Evolutionary conservation across 2,797 vertebrate genomes (phyloP).

Genomic region (Hippoglossus hippoglossus): DNA sequence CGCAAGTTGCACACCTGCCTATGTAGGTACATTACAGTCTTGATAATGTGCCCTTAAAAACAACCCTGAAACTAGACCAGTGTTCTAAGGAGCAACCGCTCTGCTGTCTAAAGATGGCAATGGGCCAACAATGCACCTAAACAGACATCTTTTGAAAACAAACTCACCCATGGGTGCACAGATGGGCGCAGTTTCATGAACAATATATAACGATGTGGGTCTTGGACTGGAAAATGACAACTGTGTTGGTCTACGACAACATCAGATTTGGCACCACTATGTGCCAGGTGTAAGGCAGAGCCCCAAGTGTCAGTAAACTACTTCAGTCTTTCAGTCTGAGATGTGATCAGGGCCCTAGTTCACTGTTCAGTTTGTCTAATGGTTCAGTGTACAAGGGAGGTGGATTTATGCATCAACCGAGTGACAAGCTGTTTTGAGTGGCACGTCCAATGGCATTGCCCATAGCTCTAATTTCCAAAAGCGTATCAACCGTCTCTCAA

Average conservation of each 20-base stretch:
- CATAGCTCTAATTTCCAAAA: slow-evolving; percentile 56
- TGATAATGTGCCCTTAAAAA: too few relatives aligned
- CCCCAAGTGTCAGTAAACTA: slow-evolving; percentile 44
- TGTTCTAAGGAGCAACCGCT: too few relatives aligned
- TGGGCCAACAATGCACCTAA: too few relatives aligned
- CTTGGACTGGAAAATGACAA: neutral
- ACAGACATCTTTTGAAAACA: too few relatives aligned
- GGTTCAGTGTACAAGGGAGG: slow-evolving; percentile 21
- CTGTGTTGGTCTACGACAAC: neutral
- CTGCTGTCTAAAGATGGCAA: too few relatives aligned
- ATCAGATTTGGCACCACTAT: neutral
- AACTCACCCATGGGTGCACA: too few relatives aligned
- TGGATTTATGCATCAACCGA: slow-evolving; percentile 47
- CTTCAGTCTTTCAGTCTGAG: slow-evolving; percentile 31
- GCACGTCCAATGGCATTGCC: slow-evolving; percentile 53
- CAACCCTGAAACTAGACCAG: too few relatives aligned
- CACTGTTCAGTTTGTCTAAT: slow-evolving; percentile 48
- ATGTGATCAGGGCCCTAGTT: slow-evolving; percentile 53
- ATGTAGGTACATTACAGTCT: too few relatives aligned
- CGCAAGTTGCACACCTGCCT: too few relatives aligned
- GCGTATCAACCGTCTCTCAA: slow-evolving; percentile 27
- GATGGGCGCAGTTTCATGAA: too few relatives aligned
- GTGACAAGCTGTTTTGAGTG: slow-evolving; percentile 49
- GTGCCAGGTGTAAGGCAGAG: neutral
- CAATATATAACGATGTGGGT: neutral